phyloP scores from a whole-genome alignment of 2,797 vertebrate species.

The Labroides dimidiatus region DNA sequence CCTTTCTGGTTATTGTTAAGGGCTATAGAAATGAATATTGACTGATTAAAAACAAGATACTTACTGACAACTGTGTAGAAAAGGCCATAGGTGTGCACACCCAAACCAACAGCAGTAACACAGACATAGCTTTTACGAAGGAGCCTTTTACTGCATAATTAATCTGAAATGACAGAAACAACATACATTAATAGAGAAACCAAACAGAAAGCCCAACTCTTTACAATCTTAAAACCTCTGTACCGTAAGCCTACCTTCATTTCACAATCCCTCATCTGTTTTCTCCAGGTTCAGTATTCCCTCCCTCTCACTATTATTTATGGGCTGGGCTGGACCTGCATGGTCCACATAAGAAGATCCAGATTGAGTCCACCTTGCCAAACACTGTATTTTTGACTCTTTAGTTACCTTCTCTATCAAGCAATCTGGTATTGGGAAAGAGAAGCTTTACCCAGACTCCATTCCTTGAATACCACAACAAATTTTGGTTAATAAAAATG shows the following conservation, averaged over 20 bases:
- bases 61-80: conserved; percentile 76
- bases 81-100: conserved; percentile 63
- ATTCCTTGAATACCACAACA: conserved; percentile 72
- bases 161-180: conserved; percentile 49
- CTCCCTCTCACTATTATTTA: conserved; percentile 76
- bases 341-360: conserved; percentile 77
- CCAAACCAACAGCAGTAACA: conserved; percentile 78
- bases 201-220: neutral
- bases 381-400: conserved; percentile 46
- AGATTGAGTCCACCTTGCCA: conserved; percentile 26
- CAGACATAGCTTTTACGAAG: conserved; percentile 46
- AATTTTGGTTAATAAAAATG: neutral
- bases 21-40: too few species aligned
- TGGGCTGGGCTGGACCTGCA: conserved; percentile 79
- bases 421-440: conserved; percentile 1
- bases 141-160: neutral
- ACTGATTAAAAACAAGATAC: conserved; percentile 65
- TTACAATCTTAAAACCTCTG: neutral
- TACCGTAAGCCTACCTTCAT: conserved; percentile 60
- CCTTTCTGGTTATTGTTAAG: too few species aligned
- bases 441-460: conserved; percentile 53
- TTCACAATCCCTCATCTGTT: conserved; percentile 20
- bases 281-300: conserved; percentile 58
- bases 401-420: neutral
- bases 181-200: conserved; percentile 5